Base-by-base conservation (phyloP, 2,113 vertebrate species). In the Platanista minor region DNA sequence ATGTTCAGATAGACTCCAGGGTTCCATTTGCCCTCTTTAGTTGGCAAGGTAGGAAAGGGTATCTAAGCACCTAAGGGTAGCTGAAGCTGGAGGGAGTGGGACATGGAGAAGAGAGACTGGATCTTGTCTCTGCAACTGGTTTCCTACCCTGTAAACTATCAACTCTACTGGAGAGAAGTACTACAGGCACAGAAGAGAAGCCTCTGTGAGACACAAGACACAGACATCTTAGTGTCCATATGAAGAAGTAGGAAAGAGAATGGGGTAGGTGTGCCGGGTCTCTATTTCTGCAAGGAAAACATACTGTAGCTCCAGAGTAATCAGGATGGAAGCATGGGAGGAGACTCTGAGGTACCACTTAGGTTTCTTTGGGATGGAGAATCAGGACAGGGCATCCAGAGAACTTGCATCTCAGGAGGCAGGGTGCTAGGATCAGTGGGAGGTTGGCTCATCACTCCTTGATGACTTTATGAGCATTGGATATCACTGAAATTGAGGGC, bases 191-290 rank as follows among this genome's bases (percentile, higher is more conserved):
- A 39, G 23, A 17, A 43, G 21, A 41, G 49, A n/a, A 39, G 41
- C 13, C n/a, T 57, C 41, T 64, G 14, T 39, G 20, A 67, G 41
- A 36, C 8, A 1, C 10, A 66, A 33, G 39, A 13, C 7, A 20
- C 0, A 33, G 29, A 43, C 1, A 36, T 11, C 36, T 27, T 25
- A 29, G 29, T 23, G 21, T 59, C 8, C 20, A 31, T 0, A 14
- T 31, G 54, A 46, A 43, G 18, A 27, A 49, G 15, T 1, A 66
- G 13, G 39, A 31, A 36, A 69, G 36, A 41, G 29, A 64, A 29
- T 49, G 33, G 21, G 4, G 12, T 4, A 57, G 52, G 74, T n/a
- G 49, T 39, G 3, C 8, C 43, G 2, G 1, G 20, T 33, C n/a
- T 43, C 8, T 43, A 2, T 69, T 77, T 33, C 10, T 62, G 36